These are phyloP conservation scores for Pseudochaenichthys georgianus DNA, from an alignment of 2,797 vertebrate genomes.

Conservation along the genomic window DNA sequence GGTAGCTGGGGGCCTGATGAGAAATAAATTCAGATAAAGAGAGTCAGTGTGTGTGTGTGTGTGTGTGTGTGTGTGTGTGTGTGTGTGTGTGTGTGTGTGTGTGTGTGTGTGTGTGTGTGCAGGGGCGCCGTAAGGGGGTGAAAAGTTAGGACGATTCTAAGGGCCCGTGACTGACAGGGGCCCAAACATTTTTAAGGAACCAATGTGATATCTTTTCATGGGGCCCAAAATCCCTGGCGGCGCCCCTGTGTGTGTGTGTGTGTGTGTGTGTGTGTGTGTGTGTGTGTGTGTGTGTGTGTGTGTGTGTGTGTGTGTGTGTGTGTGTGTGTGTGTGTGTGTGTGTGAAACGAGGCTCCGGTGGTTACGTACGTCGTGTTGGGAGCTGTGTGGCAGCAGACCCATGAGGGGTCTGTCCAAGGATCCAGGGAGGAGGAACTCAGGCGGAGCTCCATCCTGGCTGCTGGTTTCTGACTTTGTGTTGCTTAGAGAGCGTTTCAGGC, in stretches of 20 bases:
- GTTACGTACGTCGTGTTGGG: constrained; percentile 81
- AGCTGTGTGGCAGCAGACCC: constrained; percentile 82
- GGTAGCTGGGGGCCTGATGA: constrained; percentile 76
- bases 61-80: background rate
- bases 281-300: constrained; percentile 1
- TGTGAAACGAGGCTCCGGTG: background rate
- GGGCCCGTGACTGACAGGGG: too few relatives aligned
- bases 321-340: constrained; percentile 1
- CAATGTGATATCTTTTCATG: too few relatives aligned
- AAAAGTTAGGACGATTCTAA: too few relatives aligned
- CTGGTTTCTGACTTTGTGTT: constrained; percentile 81
- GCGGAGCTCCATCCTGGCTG: constrained; percentile 78
- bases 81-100: background rate
- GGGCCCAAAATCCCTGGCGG: too few relatives aligned
- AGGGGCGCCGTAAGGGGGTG: too few relatives aligned
- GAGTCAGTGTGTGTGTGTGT: constrained; percentile 1
- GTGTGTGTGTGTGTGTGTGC: background rate
- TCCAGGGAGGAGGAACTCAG: constrained; percentile 88
- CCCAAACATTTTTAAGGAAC: too few relatives aligned
- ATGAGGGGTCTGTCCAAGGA: constrained; percentile 85
- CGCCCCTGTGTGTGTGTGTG: background rate
- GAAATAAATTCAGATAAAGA: constrained; percentile 19
- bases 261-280: background rate
- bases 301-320: constrained; percentile 1
- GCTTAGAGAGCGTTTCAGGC: constrained; percentile 79